Percentiles rank a stretch among this genome's conserved stretches.
Evolutionary conservation across 2,797 vertebrate species (phyloP).

Genomic region (Liparis tanakae): DNA sequence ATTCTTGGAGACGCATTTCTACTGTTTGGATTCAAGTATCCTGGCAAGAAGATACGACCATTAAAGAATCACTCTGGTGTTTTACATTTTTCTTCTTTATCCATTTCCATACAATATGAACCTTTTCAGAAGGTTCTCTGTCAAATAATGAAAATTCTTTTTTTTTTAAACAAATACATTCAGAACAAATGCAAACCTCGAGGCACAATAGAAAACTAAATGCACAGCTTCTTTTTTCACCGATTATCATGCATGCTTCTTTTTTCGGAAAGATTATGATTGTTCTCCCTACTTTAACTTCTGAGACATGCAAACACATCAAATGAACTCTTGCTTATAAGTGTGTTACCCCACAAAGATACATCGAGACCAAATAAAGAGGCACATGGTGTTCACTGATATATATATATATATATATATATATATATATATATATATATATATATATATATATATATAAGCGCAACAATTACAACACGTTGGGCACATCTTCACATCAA

Average conservation of each 20-base stretch:
- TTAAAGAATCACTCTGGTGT: constrained; percentile 37
- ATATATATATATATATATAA: too few relatives aligned
- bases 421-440: too few relatives aligned
- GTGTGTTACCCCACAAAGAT: background rate
- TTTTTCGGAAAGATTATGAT: background rate
- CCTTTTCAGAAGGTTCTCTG: background rate
- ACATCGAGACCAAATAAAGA: constrained; percentile 14
- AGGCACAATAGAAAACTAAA: background rate
- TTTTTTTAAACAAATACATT: background rate
- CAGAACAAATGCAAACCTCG: background rate
- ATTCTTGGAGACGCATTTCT: constrained; percentile 35
- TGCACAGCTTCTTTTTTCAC: background rate
- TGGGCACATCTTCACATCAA: constrained; percentile 1
- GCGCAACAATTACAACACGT: too few relatives aligned
- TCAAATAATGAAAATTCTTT: background rate
- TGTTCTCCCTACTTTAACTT: background rate
- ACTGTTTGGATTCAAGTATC: constrained; percentile 26
- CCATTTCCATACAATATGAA: background rate
- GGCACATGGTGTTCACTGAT: background rate
- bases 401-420: too few relatives aligned
- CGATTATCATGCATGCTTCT: background rate
- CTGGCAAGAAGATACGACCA: background rate
- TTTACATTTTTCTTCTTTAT: constrained; percentile 20
- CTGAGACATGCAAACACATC: background rate
- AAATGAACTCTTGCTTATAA: background rate